Conservation (phyloP, 2,797 vertebrate species). For the Echeneis naucrates region DNA sequence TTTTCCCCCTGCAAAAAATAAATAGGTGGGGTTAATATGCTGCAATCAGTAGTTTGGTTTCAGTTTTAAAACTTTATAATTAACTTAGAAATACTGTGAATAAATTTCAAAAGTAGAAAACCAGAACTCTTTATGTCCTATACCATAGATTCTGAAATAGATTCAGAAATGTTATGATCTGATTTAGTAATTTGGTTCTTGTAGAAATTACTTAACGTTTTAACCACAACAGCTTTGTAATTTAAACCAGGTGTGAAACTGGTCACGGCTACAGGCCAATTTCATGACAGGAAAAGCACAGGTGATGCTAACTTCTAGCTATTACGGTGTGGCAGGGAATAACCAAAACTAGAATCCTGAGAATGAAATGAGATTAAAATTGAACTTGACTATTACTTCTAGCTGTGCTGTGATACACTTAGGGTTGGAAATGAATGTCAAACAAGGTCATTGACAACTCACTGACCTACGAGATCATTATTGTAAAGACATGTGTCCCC, state of each 20-base stretch:
- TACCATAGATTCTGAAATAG: background rate
- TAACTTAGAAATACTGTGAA: background rate
- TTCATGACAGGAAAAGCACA: background rate
- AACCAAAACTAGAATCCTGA: background rate
- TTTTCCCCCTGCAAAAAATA: background rate
- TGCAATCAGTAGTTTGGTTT: background rate
- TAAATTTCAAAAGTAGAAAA: background rate
- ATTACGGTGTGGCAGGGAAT: background rate
- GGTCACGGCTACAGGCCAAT: background rate
- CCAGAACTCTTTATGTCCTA: background rate
- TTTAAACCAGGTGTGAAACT: background rate
- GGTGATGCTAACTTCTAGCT: background rate
- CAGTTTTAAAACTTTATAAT: background rate
- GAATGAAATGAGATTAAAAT: background rate
- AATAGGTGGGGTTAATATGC: background rate
- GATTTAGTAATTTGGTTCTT: background rate
- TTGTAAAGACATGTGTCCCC: background rate
- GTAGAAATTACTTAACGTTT: background rate
- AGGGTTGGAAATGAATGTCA: background rate
- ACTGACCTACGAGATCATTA: background rate
- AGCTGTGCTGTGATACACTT: background rate
- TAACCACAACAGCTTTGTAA: background rate
- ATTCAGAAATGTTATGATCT: background rate
- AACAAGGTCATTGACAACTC: no score
- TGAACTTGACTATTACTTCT: background rate